Evolutionary conservation across 2,888 invertebrate genomes (phyloP).

Genomic region (Pollenia labialis): DNA sequence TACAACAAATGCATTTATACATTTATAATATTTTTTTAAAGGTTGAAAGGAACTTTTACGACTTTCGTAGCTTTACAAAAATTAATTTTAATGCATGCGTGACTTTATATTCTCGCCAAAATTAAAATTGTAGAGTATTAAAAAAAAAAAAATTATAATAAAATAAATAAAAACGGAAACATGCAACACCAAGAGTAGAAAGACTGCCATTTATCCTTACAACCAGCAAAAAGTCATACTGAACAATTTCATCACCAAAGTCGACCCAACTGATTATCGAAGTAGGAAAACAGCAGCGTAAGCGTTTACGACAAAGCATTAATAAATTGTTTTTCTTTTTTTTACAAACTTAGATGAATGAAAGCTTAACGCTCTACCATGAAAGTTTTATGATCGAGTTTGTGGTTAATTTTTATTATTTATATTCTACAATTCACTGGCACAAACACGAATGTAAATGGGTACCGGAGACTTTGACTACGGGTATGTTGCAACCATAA

Average conservation of each 20-base stretch:
- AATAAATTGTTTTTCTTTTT: constrained; percentile 49
- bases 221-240: constrained; percentile 33
- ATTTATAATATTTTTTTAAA: constrained; percentile 27
- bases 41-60: constrained; percentile 53
- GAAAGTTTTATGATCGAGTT: constrained; percentile 65
- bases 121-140: constrained; percentile 30
- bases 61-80: constrained; percentile 50
- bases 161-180: constrained; percentile 8
- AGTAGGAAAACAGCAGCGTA: constrained; percentile 18
- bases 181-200: constrained; percentile 31
- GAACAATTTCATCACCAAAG: constrained; percentile 13
- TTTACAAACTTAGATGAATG: constrained; percentile 11
- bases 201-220: constrained; percentile 17
- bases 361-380: constrained; percentile 39
- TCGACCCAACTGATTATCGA: constrained; percentile 17
- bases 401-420: constrained; percentile 58
- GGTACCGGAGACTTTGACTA: neutral
- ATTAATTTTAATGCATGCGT: constrained; percentile 70
- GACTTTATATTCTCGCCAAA: constrained; percentile 59
- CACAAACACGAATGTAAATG: neutral
- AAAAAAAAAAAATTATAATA: constrained; percentile 20
- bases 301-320: constrained; percentile 47
- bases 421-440: constrained; percentile 32
- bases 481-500: constrained; percentile 10
- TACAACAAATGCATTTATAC: neutral